Conservation (phyloP, 2,113 vertebrate species). For the Lasiurus cinereus region DNA sequence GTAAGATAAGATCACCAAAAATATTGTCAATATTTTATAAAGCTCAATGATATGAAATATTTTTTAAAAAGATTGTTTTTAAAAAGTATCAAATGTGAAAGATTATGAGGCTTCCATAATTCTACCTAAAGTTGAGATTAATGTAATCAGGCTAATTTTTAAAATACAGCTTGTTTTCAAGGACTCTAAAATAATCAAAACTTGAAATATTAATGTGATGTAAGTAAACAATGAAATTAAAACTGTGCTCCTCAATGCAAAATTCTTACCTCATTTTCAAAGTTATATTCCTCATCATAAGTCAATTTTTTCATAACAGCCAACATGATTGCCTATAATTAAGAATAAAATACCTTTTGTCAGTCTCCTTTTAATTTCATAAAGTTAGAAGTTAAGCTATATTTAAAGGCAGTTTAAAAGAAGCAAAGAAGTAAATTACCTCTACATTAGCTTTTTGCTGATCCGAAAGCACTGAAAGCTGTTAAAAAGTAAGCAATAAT, state of each 20-base stretch:
- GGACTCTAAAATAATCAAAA: background rate
- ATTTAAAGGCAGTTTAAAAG: slow-evolving; percentile 50
- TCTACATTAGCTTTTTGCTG: slow-evolving; percentile 96
- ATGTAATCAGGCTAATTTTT: slow-evolving; percentile 9
- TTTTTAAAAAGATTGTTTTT: background rate
- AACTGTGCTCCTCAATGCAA: slow-evolving; percentile 32
- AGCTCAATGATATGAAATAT: background rate
- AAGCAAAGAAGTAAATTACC: slow-evolving; percentile 86
- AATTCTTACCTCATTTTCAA: slow-evolving; percentile 96
- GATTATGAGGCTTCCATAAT: slow-evolving; percentile 27
- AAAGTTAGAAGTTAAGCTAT: slow-evolving; percentile 36
- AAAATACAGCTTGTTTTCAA: slow-evolving; percentile 42
- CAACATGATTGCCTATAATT: slow-evolving; percentile 94
- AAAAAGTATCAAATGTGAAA: slow-evolving; percentile 52
- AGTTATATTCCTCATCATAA: slow-evolving; percentile 99
- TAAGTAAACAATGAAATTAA: slow-evolving; percentile 56
- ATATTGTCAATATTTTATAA: background rate
- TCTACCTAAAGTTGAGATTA: background rate
- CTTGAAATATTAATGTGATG: slow-evolving; percentile 30
- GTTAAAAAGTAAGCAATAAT: slow-evolving; percentile 73
- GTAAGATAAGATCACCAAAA: background rate
- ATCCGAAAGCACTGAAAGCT: slow-evolving; percentile 95
- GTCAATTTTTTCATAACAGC: slow-evolving; percentile 99
- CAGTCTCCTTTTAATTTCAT: slow-evolving; percentile 12
- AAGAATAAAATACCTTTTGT: slow-evolving; percentile 54